Evolutionary conservation across 2,113 vertebrate species (phyloP).

Genomic region (Corvus cornix): DNA sequence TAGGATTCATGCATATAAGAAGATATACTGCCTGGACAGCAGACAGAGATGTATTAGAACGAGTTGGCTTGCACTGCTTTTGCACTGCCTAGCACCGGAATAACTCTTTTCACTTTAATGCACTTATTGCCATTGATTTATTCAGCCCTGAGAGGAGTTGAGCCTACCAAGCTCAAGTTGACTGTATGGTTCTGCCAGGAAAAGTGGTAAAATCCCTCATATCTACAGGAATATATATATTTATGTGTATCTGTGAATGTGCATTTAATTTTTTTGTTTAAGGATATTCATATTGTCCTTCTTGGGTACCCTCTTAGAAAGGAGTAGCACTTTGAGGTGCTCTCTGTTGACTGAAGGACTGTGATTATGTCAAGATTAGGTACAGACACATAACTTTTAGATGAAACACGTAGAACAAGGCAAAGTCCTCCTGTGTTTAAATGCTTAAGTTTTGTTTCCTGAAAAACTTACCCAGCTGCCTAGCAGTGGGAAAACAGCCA

Average conservation of each 20-base stretch:
- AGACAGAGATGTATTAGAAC: background rate
- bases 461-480: background rate
- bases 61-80: background rate
- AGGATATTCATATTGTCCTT: background rate
- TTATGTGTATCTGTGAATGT: background rate
- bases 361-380: background rate
- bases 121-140: conserved; percentile 45
- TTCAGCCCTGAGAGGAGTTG: background rate
- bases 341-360: background rate
- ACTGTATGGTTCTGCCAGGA: background rate
- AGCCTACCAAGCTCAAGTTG: background rate
- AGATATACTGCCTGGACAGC: background rate
- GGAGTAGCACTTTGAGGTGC: background rate
- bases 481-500: background rate
- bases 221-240: background rate
- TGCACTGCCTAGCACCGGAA: background rate
- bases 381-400: background rate
- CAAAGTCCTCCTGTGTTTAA: background rate
- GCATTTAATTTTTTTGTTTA: background rate
- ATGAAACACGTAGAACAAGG: background rate
- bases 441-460: background rate
- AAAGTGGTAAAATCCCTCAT: background rate
- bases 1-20: background rate
- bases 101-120: conserved; percentile 13
- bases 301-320: background rate